These are phyloP conservation scores for Terebella lapidaria DNA, from an alignment of 2,888 invertebrate species.

Conservation along the genomic window DNA sequence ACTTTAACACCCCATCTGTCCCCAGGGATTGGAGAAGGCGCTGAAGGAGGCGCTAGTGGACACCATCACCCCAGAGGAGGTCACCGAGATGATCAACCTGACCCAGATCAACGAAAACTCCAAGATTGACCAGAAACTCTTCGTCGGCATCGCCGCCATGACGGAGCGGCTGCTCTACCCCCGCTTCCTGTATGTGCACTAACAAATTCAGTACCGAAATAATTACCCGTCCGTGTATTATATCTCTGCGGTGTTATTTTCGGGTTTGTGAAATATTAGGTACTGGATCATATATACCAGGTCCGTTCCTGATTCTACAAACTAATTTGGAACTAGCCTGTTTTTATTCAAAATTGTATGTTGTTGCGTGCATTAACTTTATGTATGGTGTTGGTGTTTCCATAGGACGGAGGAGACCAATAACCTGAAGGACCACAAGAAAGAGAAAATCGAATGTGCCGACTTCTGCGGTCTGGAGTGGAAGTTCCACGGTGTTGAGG, in stretches of 20 bases:
- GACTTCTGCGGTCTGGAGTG: conserved; percentile 45
- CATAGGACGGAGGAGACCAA: conserved; percentile 44
- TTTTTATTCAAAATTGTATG: too few relatives aligned
- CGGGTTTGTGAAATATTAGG: too few relatives aligned
- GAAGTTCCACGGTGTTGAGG: conserved; percentile 42
- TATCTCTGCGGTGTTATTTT: too few relatives aligned
- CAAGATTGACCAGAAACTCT: conserved; percentile 37
- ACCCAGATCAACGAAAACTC: conserved; percentile 32
- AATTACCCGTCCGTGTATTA: too few relatives aligned
- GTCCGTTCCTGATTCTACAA: too few relatives aligned
- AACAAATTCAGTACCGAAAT: too few relatives aligned
- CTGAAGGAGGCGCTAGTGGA: conserved; percentile 42
- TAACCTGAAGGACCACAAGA: conserved; percentile 39
- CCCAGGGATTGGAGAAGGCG: conserved; percentile 37
- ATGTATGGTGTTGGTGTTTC: too few relatives aligned
- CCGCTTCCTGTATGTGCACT: conserved; percentile 37
- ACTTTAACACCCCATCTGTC: too few relatives aligned
- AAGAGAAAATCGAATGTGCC: conserved; percentile 45
- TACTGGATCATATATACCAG: too few relatives aligned
- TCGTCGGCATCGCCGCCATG: conserved; percentile 42
- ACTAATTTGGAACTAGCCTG: too few relatives aligned
- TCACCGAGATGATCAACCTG: conserved; percentile 31
- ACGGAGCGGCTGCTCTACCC: conserved; percentile 46
- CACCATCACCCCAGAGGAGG: conserved; percentile 34
- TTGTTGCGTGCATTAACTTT: too few relatives aligned